These are phyloP conservation scores for Protobothrops flavoviridis DNA, from an alignment of 2,113 vertebrate genomes.

Conservation along the genomic window DNA sequence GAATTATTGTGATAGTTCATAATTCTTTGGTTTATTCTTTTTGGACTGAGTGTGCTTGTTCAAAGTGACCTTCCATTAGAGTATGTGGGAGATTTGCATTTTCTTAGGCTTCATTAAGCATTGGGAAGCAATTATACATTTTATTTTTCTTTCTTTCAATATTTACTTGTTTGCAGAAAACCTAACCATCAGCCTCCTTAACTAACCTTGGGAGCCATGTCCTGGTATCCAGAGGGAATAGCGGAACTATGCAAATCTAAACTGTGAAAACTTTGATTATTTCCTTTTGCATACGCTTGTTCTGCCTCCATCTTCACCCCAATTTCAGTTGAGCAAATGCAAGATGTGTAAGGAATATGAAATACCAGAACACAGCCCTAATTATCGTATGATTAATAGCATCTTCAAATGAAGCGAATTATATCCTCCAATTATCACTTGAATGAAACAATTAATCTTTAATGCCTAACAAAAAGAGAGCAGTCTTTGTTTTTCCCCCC, in stretches of 20 bases:
- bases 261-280: neutral
- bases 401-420: slow-evolving; percentile 39
- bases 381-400: slow-evolving; percentile 25
- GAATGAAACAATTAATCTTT: slow-evolving; percentile 36
- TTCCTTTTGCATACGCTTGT: neutral
- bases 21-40: neutral
- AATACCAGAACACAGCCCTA: slow-evolving; percentile 7
- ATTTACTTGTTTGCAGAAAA: slow-evolving; percentile 1
- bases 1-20: neutral
- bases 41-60: neutral
- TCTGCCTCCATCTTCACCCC: neutral
- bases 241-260: neutral
- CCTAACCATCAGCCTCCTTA: neutral
- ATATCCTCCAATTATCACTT: slow-evolving; percentile 13
- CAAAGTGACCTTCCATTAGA: neutral
- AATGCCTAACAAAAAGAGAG: slow-evolving; percentile 13
- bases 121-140: neutral
- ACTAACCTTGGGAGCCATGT: neutral
- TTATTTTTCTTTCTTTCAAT: neutral
- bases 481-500: slow-evolving; percentile 9
- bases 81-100: neutral
- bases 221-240: neutral
- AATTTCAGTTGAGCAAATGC: slow-evolving; percentile 6
- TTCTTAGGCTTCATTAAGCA: neutral
- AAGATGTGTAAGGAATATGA: slow-evolving; percentile 16